Percentiles rank a stretch among this genome's conserved stretches.
phyloP scores from a whole-genome alignment of 53 echinoderm and acorn worm species.

The Echinometra lucunter region DNA sequence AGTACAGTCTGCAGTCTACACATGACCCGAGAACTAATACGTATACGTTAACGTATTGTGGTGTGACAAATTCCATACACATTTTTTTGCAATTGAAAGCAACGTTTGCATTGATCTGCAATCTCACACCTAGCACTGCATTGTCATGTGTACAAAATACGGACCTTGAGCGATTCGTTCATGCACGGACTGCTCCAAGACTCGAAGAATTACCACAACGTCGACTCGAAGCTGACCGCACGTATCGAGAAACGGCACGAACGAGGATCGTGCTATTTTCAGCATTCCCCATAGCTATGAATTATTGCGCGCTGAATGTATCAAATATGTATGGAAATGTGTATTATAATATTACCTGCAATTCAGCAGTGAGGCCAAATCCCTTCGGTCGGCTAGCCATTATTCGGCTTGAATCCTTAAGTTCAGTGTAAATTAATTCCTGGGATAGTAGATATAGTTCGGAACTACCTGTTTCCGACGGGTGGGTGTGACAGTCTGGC shows the following conservation, averaged over 20 bases:
- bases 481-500: not conserved
- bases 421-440: not conserved
- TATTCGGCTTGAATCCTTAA: not conserved
- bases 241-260: not conserved
- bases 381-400: slow-evolving; percentile 5
- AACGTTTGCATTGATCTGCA: not conserved
- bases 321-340: not conserved
- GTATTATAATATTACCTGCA: not conserved
- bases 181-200: not conserved
- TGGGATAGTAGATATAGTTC: not conserved
- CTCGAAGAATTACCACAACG: not conserved
- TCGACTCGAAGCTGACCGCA: not conserved
- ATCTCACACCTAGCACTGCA: not conserved
- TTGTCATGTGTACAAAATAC: not conserved
- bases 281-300: no score
- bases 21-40: no score
- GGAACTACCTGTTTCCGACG: slow-evolving; percentile 28
- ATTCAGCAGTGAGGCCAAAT: slow-evolving; percentile 4
- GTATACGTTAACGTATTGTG: not conserved
- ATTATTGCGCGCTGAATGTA: not conserved
- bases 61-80: not conserved
- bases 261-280: no score
- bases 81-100: not conserved
- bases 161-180: not conserved
- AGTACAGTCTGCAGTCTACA: no score